Conservation (phyloP, 2,113 vertebrate species). For the Cygnus atratus region DNA sequence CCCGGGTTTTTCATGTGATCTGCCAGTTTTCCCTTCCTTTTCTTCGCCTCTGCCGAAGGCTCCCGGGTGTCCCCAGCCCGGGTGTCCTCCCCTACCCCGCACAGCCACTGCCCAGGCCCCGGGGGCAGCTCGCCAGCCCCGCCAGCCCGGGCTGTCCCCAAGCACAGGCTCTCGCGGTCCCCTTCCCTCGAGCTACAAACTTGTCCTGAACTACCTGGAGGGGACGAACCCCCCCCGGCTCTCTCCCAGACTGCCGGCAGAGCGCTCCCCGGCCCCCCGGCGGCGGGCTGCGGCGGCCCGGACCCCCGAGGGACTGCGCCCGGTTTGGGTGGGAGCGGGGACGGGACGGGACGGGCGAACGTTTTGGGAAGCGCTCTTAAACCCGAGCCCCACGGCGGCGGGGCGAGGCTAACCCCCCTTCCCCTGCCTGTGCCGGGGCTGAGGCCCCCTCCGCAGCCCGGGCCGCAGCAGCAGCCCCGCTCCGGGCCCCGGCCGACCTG, state of each 20-base stretch:
- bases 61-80: accelerated
- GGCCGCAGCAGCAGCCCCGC: not conserved
- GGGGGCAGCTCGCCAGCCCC: no score
- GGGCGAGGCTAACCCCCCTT: no score
- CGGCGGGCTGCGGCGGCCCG: not conserved
- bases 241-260: not conserved
- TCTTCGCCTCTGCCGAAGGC: not conserved
- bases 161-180: no score
- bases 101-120: not conserved
- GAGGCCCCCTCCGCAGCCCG: accelerated
- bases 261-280: not conserved
- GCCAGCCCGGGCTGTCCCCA: no score
- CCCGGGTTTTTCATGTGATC: not conserved
- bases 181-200: not conserved
- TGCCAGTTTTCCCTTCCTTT: not conserved
- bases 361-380: not conserved
- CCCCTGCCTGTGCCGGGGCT: no score
- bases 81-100: not conserved
- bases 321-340: not conserved
- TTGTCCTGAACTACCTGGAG: not conserved
- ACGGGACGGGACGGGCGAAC: not conserved
- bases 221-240: not conserved
- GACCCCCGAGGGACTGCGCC: not conserved
- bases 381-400: not conserved
- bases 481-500: not conserved